phyloP scores from a whole-genome alignment of 2,113 vertebrate genomes.

The Suncus etruscus region DNA sequence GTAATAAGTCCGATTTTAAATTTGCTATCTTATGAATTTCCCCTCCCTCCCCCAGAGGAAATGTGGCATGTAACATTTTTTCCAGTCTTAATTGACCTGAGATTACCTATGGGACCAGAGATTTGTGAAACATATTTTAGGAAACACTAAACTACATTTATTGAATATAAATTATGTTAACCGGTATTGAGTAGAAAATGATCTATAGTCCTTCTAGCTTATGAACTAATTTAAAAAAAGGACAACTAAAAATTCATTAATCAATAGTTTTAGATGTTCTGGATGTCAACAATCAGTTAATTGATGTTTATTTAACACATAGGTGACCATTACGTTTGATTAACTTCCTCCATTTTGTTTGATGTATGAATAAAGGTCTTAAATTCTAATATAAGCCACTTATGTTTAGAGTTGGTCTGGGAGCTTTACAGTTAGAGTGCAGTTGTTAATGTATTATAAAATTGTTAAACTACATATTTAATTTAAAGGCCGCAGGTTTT shows the following conservation, averaged over 20 bases:
- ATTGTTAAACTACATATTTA: slow-evolving; percentile 27
- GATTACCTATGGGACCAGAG: not conserved
- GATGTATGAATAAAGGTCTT: not conserved
- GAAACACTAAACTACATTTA: not conserved
- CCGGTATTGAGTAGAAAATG: slow-evolving; percentile 28
- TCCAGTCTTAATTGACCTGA: not conserved
- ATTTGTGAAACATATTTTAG: not conserved
- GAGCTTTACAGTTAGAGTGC: not conserved
- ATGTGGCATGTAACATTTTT: not conserved
- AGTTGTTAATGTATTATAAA: not conserved
- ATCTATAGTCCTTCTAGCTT: not conserved
- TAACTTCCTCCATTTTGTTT: slow-evolving; percentile 45
- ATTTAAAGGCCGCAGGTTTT: not conserved
- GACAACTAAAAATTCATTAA: slow-evolving; percentile 32
- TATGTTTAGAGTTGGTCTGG: not conserved
- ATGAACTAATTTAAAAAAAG: not conserved
- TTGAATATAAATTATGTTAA: slow-evolving; percentile 3
- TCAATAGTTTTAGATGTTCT: slow-evolving; percentile 37
- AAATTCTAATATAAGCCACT: not conserved
- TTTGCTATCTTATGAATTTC: not conserved
- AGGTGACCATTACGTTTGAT: slow-evolving; percentile 46
- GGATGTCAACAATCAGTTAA: slow-evolving; percentile 22
- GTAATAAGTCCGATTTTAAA: slow-evolving; percentile 3
- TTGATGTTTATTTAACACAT: not conserved
- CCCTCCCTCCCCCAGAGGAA: not conserved